Percentiles rank a stretch among this genome's conserved stretches.
phyloP scores from a whole-genome alignment of 2,797 vertebrate genomes.

The Oceanodroma leucorhoa region DNA sequence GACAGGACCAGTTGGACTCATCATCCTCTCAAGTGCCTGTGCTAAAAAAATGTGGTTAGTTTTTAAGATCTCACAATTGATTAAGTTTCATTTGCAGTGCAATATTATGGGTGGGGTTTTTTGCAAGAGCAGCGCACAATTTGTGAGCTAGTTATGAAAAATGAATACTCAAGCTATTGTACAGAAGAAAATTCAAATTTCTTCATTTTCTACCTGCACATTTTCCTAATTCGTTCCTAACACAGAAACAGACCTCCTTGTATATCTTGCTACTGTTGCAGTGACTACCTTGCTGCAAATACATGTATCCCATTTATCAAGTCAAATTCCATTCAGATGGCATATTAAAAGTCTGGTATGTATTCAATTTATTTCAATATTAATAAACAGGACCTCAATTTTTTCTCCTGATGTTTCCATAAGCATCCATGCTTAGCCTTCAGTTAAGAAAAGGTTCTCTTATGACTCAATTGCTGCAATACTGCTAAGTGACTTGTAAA shows the following conservation, averaged over 20 bases:
- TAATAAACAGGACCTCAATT: not conserved
- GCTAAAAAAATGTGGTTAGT: conserved; percentile 71
- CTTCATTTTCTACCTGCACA: not conserved
- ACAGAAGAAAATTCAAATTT: not conserved
- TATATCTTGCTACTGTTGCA: not conserved
- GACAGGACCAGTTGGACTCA: conserved; percentile 88
- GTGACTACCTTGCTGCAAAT: not conserved
- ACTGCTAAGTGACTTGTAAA: not conserved
- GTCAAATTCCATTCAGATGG: not conserved
- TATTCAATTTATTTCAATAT: not conserved
- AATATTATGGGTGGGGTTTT: no score
- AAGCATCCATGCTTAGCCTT: not conserved
- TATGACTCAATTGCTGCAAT: not conserved
- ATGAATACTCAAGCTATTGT: not conserved
- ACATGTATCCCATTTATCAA: not conserved
- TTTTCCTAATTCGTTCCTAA: not conserved
- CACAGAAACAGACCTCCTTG: not conserved
- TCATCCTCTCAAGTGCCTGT: conserved; percentile 94
- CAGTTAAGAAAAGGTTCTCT: not conserved
- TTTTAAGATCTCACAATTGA: not conserved
- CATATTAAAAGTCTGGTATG: not conserved
- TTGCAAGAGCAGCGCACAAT: not conserved
- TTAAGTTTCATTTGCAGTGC: not conserved
- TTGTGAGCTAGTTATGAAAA: not conserved
- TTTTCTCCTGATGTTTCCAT: not conserved